Conservation (phyloP, 2,888 invertebrate genomes). For the Belgica antarctica region DNA sequence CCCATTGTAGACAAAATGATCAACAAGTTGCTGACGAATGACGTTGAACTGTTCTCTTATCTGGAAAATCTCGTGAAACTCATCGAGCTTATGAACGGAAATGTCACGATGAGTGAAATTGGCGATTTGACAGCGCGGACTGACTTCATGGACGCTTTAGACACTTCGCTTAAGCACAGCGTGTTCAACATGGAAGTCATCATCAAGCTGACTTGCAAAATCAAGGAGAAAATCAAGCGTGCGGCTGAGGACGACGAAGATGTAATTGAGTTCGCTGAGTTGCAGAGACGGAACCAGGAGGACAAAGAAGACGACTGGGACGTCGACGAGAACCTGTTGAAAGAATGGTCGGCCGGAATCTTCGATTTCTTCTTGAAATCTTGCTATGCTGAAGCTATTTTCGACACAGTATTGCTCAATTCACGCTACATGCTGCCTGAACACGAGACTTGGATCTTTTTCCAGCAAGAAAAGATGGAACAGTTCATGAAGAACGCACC, state of each 20-base stretch:
- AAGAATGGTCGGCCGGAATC: constrained; percentile 50
- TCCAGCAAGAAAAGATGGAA: constrained; percentile 49
- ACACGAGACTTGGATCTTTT: constrained; percentile 47
- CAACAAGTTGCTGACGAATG: constrained; percentile 37
- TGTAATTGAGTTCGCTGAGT: constrained; percentile 13
- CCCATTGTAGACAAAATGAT: constrained; percentile 48
- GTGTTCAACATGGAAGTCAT: constrained; percentile 46
- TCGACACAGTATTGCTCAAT: constrained; percentile 47
- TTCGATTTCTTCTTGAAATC: constrained; percentile 48
- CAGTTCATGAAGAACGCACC: constrained; percentile 48
- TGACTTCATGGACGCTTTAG: not conserved
- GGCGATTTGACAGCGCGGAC: not conserved
- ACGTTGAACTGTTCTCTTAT: constrained; percentile 43
- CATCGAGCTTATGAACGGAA: constrained; percentile 48
- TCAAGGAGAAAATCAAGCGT: constrained; percentile 44
- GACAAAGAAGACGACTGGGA: constrained; percentile 52
- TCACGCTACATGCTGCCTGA: constrained; percentile 43
- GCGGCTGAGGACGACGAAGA: constrained; percentile 45
- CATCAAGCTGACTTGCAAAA: constrained; percentile 50
- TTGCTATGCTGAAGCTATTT: constrained; percentile 48
- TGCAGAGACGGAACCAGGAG: constrained; percentile 45
- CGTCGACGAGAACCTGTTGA: constrained; percentile 50
- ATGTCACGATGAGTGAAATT: constrained; percentile 44
- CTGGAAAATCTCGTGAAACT: constrained; percentile 48
- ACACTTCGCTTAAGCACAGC: constrained; percentile 5